Evolutionary conservation across 2,888 invertebrate genomes (phyloP).

Genomic region (Pristionchus mayeri): DNA sequence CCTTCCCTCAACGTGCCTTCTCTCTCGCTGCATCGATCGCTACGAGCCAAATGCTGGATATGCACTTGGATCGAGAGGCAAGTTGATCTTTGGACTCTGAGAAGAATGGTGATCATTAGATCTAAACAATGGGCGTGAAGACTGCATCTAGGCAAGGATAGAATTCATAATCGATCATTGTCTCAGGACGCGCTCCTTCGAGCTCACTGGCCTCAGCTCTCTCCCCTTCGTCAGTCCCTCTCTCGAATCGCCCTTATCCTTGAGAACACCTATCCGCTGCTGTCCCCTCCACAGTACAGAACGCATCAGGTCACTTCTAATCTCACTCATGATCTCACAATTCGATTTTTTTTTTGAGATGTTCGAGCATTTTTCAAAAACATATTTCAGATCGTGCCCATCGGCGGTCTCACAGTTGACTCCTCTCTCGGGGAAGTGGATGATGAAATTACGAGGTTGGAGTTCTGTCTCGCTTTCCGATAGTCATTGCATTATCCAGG

Average conservation of each 20-base stretch:
- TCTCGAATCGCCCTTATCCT: not conserved
- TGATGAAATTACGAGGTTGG: not conserved
- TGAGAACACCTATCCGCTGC: constrained; percentile 27
- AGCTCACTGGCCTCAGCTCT: constrained; percentile 15
- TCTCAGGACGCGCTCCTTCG: constrained; percentile 16
- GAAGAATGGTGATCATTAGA: too few relatives aligned
- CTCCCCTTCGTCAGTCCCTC: constrained; percentile 1
- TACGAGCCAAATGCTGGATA: constrained; percentile 9
- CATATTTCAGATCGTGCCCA: constrained; percentile 1
- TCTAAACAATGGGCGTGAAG: not conserved
- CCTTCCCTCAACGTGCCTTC: constrained; percentile 24
- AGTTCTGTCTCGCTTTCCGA: too few relatives aligned
- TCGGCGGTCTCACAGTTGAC: constrained; percentile 26
- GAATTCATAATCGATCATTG: too few relatives aligned
- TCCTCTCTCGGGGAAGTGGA: not conserved
- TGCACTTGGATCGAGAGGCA: not conserved
- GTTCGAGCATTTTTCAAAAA: too few relatives aligned
- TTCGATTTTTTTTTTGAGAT: not conserved
- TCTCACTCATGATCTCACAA: not conserved
- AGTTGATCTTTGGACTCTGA: not conserved
- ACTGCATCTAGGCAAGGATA: too few relatives aligned
- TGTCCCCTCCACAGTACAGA: not conserved
- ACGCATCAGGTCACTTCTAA: not conserved
- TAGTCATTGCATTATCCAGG: not conserved
- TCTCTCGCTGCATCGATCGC: constrained; percentile 11